These are phyloP conservation scores for Drosophila gaucha DNA, from an alignment of 2,888 invertebrate species.

Conservation along the genomic window DNA sequence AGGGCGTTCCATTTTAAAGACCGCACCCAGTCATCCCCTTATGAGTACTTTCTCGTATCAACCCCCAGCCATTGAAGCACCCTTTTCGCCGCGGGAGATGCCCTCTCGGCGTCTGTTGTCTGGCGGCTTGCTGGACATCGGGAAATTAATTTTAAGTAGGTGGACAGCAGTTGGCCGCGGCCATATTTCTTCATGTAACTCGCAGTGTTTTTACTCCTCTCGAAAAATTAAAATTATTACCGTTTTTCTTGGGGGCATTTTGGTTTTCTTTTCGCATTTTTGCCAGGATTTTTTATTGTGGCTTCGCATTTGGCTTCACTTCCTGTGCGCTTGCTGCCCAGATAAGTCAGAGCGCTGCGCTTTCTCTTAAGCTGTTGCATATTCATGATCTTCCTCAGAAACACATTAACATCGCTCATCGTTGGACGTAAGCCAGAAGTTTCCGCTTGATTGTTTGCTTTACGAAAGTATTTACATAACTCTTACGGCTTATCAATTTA, in stretches of 20 bases:
- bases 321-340: constrained; percentile 33
- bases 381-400: no score
- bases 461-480: no score
- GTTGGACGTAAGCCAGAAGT: no score
- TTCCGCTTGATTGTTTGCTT: no score
- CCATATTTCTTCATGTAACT: constrained; percentile 78
- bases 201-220: constrained; percentile 49
- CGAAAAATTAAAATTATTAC: constrained; percentile 77
- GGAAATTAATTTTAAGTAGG: constrained; percentile 80
- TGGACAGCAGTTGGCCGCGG: constrained; percentile 76
- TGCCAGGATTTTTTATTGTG: constrained; percentile 80
- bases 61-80: constrained; percentile 26
- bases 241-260: constrained; percentile 75
- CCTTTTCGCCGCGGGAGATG: constrained; percentile 65
- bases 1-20: constrained; percentile 24
- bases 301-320: constrained; percentile 74
- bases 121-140: constrained; percentile 20
- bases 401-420: no score
- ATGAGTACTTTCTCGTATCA: constrained; percentile 4
- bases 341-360: no score
- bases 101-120: constrained; percentile 34
- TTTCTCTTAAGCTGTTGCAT: constrained; percentile 7
- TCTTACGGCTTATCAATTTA: no score
- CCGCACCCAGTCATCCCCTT: constrained; percentile 52
- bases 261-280: constrained; percentile 51